Conservation (phyloP, 2,797 vertebrate species). For the Sebastes vulpes region DNA sequence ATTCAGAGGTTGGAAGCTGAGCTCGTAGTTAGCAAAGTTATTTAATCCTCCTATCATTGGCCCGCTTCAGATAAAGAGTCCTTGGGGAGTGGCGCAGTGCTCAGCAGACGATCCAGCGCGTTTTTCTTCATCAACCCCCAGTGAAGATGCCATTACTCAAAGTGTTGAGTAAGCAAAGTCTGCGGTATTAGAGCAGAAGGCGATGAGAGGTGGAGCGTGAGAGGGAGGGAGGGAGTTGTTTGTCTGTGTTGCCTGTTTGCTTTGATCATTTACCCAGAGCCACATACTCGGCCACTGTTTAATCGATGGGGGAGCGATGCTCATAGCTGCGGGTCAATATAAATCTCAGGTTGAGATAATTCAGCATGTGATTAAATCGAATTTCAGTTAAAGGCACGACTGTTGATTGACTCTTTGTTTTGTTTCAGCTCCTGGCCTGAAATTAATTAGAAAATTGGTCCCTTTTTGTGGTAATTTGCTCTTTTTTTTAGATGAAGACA, state of each 20-base stretch:
- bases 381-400: slow-evolving; percentile 17
- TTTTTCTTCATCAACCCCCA: slow-evolving; percentile 42
- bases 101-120: slow-evolving; percentile 12
- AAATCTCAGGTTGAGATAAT: slow-evolving; percentile 40
- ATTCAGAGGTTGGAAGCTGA: slow-evolving; percentile 8
- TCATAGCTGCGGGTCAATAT: slow-evolving; percentile 44
- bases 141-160: slow-evolving; percentile 53
- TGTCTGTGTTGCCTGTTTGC: slow-evolving; percentile 25
- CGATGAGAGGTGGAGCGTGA: slow-evolving; percentile 7
- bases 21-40: slow-evolving; percentile 13
- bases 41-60: slow-evolving; percentile 39
- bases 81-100: slow-evolving; percentile 9
- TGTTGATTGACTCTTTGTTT: not conserved
- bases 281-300: slow-evolving; percentile 28
- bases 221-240: not conserved
- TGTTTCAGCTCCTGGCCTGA: not conserved
- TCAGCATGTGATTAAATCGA: slow-evolving; percentile 30
- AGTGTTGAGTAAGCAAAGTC: slow-evolving; percentile 42
- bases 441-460: not conserved
- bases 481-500: not conserved
- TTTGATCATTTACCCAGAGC: slow-evolving; percentile 52
- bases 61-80: slow-evolving; percentile 31
- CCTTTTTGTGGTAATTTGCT: not conserved
- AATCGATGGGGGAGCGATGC: slow-evolving; percentile 43
- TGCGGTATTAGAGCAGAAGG: slow-evolving; percentile 11